phyloP scores from a whole-genome alignment of 2,888 invertebrate species.

The Torymus texanus region DNA sequence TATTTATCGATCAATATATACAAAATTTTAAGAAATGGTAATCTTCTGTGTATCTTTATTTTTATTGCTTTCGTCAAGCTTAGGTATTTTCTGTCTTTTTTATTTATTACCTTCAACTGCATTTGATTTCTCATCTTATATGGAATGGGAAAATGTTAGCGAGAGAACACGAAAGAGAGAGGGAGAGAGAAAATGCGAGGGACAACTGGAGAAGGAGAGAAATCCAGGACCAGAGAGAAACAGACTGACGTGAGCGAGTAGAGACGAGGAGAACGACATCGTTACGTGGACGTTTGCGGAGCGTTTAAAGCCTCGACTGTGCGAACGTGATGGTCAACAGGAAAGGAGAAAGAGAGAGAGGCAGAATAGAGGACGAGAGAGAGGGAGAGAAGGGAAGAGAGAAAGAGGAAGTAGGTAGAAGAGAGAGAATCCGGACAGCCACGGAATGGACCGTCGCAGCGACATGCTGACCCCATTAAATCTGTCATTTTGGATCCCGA shows the following conservation, averaged over 20 bases:
- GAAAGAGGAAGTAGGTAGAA: conserved; percentile 15
- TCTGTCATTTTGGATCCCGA: conserved; percentile 54
- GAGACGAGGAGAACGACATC: conserved; percentile 13
- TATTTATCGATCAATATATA: too few relatives aligned
- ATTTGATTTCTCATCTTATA: too few relatives aligned
- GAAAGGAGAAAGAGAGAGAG: too few relatives aligned
- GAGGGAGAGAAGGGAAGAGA: too few relatives aligned
- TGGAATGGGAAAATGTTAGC: neutral
- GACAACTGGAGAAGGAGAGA: too few relatives aligned
- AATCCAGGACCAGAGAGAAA: neutral
- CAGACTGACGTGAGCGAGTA: neutral
- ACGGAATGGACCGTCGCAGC: conserved; percentile 40
- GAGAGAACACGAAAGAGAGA: neutral
- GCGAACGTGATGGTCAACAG: conserved; percentile 42
- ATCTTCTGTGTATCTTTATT: too few relatives aligned
- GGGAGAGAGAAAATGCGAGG: neutral
- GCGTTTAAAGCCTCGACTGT: conserved; percentile 32
- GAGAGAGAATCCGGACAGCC: conserved; percentile 47
- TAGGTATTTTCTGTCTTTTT: too few relatives aligned
- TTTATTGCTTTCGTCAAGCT: too few relatives aligned
- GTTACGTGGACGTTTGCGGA: conserved; percentile 40
- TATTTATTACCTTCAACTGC: too few relatives aligned
- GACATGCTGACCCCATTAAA: conserved; percentile 55
- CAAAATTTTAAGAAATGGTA: too few relatives aligned
- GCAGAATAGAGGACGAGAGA: too few relatives aligned